Base-by-base conservation (phyloP, 1,140 invertebrate species). In the Solenopsis invicta region DNA sequence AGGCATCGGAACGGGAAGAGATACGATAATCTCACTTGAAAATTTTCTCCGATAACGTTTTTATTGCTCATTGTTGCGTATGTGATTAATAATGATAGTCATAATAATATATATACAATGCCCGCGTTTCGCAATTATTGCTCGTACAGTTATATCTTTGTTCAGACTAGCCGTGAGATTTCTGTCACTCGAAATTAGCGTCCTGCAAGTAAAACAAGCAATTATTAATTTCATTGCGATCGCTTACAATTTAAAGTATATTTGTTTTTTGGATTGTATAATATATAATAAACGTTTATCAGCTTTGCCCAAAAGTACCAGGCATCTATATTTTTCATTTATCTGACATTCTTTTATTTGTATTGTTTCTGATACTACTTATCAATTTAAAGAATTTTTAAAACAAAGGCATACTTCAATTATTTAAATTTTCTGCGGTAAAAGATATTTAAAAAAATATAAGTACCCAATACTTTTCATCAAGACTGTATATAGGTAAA, bases 201-300 rank as follows among this genome's bases (percentile, higher is more conserved):
- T 91, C 90, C 90, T 91, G 16, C 10, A 50, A 45, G 9, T 52
- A 10, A 85, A 45, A 72, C 6, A 78, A 24, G n/a, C 18, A 37
- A 4, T 41, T 54, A 54, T 87, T 5, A 52, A 52, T 21, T 59
- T 37, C 8, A 37, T 34, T 37, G 12, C 6, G 24, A 50, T 66
- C 18, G 48, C 34, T 75, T 24, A 12, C 1, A 71, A 81, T 24
- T 59, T 72, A 45, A 82, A 3, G 18, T 29, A 9, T 5, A 9
- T 78, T 52, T 0, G 3, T 16, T 66, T 56, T 71, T 13, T 0
- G 29, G 2, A 48, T 21, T 56, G 16, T 77, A 24, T n/a, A n/a
- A n/a, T n/a, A 62, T 5, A 18, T 18, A 9, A 48, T 41, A 45
- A 67, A 48, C 8, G 41, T 41, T 6, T 41, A 29, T 29, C 29